Base-by-base conservation (phyloP, 1,140 invertebrate species). In the Ceratina japonica region DNA sequence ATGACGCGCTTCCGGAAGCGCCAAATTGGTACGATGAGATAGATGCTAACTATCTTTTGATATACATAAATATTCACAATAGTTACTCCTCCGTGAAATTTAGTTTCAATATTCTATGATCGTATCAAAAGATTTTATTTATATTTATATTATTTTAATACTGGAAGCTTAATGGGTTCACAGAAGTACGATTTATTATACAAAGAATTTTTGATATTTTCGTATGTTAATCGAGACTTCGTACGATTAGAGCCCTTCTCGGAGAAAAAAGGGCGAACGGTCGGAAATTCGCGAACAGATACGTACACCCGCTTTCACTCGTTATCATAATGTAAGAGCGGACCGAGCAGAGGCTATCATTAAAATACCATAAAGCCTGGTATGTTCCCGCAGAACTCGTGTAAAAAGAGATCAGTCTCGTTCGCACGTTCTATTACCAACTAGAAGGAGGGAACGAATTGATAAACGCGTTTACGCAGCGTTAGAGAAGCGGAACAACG, bases 21-120 rank as follows among this genome's bases (percentile, higher is more conserved):
- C 75, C 84, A 82, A 87, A 87, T 81, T 87, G 84, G 86, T 87
- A 86, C 86, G 82, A 87, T 54, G 80, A 76, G 87, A 87, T 87
- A 87, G 77, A 81, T 76, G 83, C 51, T 44, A 70, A 82, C 80
- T 86, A 86, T 86, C 84, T 86, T 75, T 58, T 85, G 84, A 86
- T 86, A 86, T 44, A 44, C 37, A 44, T 82, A 85, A 86, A 86
- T 86, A 86, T 85, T 81, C 83, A 79, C 72, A 69, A 79, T 75
- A 72, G 76, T 65, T 56, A 44, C 59, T 72, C 37, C 73, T 76
- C 54, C 52, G 68, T 24, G 65, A 76, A 64, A 44, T 69, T 75
- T 16, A 61, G 49, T 37, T 64, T 63, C 16, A 27, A 5, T 20
- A 44, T 71, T 71, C n/a, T 20, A 24, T 12, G 8, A 44, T 20